phyloP scores from a whole-genome alignment of 2,113 vertebrate species.

The Eleginops maclovinus region DNA sequence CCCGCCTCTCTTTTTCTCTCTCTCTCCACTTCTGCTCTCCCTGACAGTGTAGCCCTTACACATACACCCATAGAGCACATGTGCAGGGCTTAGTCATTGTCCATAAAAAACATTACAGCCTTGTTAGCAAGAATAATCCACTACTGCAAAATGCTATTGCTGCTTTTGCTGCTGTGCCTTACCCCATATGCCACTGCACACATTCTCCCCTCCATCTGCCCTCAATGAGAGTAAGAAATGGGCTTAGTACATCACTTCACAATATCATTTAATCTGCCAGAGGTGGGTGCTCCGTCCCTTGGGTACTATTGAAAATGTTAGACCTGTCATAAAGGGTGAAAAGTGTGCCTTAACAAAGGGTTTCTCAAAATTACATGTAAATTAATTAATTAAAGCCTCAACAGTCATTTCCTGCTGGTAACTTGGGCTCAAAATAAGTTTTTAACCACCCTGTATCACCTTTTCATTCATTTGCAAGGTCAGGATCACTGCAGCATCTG shows the following conservation, averaged over 20 bases:
- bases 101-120: slow-evolving; percentile 69
- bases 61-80: slow-evolving; percentile 34
- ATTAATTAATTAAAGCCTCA: slow-evolving; percentile 1
- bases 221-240: slow-evolving; percentile 55
- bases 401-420: not conserved
- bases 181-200: slow-evolving; percentile 67
- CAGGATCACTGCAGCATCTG: slow-evolving; percentile 85
- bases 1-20: slow-evolving; percentile 17
- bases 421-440: slow-evolving; percentile 21
- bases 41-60: slow-evolving; percentile 21
- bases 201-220: slow-evolving; percentile 78
- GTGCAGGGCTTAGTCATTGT: slow-evolving; percentile 66
- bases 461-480: slow-evolving; percentile 83
- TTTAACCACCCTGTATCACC: slow-evolving; percentile 41
- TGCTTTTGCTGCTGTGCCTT: slow-evolving; percentile 64
- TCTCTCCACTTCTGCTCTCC: slow-evolving; percentile 28
- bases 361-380: slow-evolving; percentile 15
- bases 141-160: slow-evolving; percentile 62
- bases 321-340: slow-evolving; percentile 3
- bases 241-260: slow-evolving; percentile 65
- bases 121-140: slow-evolving; percentile 74
- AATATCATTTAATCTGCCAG: slow-evolving; percentile 70
- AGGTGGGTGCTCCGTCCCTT: slow-evolving; percentile 57
- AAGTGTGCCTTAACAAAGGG: slow-evolving; percentile 20
- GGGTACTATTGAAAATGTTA: slow-evolving; percentile 33